Base-by-base conservation (phyloP, 2,888 invertebrate genomes). In the Beris chalybata region DNA sequence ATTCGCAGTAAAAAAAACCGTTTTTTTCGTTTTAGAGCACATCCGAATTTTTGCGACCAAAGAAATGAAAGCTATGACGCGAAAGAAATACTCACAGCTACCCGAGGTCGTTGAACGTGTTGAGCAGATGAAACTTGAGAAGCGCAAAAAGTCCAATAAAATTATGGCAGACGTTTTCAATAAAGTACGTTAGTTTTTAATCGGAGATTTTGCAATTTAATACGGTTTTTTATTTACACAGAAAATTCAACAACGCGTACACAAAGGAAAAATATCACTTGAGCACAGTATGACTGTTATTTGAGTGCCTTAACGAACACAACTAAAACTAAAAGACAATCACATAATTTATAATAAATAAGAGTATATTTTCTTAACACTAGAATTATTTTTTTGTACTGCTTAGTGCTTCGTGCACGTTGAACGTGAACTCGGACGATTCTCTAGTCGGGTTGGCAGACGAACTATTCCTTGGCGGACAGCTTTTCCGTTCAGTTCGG, bases 121-220 rank as follows among this genome's bases (percentile, higher is more conserved):
- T 70, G 84, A 85, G 57, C 83, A 85, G 5, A 78, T 82, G 22
- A 85, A 83, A 65, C 85, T 87, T 71, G 85, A 88, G 73, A 84
- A 84, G 56, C 82, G 84, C 2, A 85, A 85, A 74, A 86, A 85
- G 71, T 87, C 89, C 7, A 92, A 92, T 81, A 84, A 89, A 71
- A 77, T 92, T 32, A 87, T 93, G 85, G 88, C 88, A 1, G 86
- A 88, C 76, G 83, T 91, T 67, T 93, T 92, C 78, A 89, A 89
- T 76, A 88, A 85, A 83, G 91, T 90, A 80, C 11, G 11, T 15
- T 6, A 31, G 11, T 70, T 12, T 56, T 38, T 12, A 56, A 50
- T 44, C 31, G 45, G 50, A 55, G n/a, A 29, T 15, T 54, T 15
- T 22, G 43, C 12, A 13, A 55, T 38, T 7, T 54, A 13, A 61